Base-by-base conservation (phyloP, 2,888 invertebrate genomes). In the Heliconius ismenius region DNA sequence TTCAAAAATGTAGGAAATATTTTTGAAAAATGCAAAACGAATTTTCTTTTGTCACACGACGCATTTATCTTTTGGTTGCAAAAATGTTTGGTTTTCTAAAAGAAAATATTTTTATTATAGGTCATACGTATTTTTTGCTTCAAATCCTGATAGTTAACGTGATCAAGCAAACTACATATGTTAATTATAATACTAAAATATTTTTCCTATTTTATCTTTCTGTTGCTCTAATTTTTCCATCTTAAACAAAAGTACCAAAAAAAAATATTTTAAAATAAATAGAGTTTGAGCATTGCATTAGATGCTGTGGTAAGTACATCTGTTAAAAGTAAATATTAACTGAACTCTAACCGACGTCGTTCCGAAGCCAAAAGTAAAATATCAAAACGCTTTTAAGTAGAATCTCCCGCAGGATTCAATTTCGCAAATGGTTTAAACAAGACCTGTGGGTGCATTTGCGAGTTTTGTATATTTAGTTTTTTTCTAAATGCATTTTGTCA, bases 341-440 rank as follows among this genome's bases (percentile, higher is more conserved):
- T 43, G 62, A 62, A 62, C 75, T 28, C 60, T 75, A 75, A 68
- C 74, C 74, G 68, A 68, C 68, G 32, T 32, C 32, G 32, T 7
- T 2, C 26, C 58, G 36, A 36, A 39, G 74, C 68, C 76, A 72
- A 77, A 79, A 77, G 76, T 79, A 79, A 77, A 79, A 77, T 70
- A 77, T 64, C 65, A 77, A 65, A 75, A 75, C 62, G 62, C 75
- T 79, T 77, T 76, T 76, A 77, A 72, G 75, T 67, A 79, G 74
- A 74, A 74, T 72, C 79, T 79, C 75, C 62, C 76, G 68, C 77
- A 67, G 77, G 76, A 77, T 77, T 76, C 76, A 79, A 79, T 79
- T 74, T 76, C 74, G 73, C 70, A 79, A 79, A 79, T 79, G 76
- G 74, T 72, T 79, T 62, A 76, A 77, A 77, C 77, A 77, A 77